These are phyloP conservation scores for Nomada ferruginata DNA, from an alignment of 2,888 invertebrate species.

Conservation along the genomic window DNA sequence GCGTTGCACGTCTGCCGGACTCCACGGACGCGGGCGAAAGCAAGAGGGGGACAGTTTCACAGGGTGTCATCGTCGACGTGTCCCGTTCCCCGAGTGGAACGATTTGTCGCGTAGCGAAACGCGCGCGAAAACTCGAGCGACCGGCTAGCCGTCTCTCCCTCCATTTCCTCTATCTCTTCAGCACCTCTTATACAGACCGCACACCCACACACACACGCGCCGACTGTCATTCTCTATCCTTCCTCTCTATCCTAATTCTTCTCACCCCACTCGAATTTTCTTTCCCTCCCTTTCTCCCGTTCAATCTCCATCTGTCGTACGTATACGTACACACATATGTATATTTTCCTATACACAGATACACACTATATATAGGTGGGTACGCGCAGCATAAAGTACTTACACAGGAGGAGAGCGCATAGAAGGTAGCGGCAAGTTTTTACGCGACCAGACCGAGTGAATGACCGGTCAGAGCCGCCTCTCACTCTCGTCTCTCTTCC, in stretches of 20 bases:
- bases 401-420: conserved; percentile 61
- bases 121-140: conserved; percentile 52
- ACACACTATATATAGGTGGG: conserved; percentile 13
- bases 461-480: conserved; percentile 76
- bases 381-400: conserved; percentile 61
- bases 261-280: not conserved
- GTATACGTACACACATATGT: not conserved
- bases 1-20: conserved; percentile 2
- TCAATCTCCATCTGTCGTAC: conserved; percentile 31
- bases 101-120: conserved; percentile 61
- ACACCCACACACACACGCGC: no score
- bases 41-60: conserved; percentile 1
- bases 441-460: conserved; percentile 70
- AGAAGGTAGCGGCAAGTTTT: conserved; percentile 74
- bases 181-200: not conserved
- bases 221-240: no score
- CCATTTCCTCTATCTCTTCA: not conserved
- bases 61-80: not conserved
- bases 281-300: conserved; percentile 18
- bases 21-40: conserved; percentile 28
- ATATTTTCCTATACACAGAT: not conserved
- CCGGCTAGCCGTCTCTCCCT: conserved; percentile 17
- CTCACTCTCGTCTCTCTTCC: conserved; percentile 71
- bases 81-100: conserved; percentile 50
- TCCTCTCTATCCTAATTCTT: conserved; percentile 18